A percentile compares a stretch with the other conserved stretches of the same genome.
Conservation (phyloP, 1,140 invertebrate species). For the Oncopeltus fasciatus region DNA sequence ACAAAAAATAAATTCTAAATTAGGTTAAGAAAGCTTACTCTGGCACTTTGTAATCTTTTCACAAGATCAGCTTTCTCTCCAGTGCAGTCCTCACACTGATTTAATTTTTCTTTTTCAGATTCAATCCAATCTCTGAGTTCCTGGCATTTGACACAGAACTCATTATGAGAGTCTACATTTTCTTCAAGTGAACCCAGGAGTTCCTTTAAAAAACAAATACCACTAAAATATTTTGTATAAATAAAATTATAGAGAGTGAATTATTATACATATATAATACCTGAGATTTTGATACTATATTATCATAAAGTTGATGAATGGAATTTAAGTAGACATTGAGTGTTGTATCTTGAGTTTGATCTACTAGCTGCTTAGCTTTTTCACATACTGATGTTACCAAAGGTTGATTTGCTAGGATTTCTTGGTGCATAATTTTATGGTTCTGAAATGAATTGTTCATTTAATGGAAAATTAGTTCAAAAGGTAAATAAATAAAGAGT, state of each 20-base stretch:
- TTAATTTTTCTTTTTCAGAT: slow-evolving; percentile 56
- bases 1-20: no score
- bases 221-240: not conserved
- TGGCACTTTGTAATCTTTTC: slow-evolving; percentile 27
- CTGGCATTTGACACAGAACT: slow-evolving; percentile 54
- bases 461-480: not conserved
- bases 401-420: slow-evolving; percentile 81
- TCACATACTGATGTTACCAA: slow-evolving; percentile 81
- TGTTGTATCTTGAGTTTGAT: slow-evolving; percentile 75
- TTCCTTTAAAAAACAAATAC: slow-evolving; percentile 31
- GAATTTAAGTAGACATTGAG: slow-evolving; percentile 75
- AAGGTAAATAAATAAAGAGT: not conserved
- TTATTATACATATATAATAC: slow-evolving; percentile 19
- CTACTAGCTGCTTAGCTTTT: slow-evolving; percentile 75
- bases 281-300: slow-evolving; percentile 74
- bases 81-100: slow-evolving; percentile 57
- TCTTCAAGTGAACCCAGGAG: slow-evolving; percentile 70
- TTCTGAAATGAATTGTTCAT: slow-evolving; percentile 39
- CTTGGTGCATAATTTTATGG: slow-evolving; percentile 87
- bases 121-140: slow-evolving; percentile 65
- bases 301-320: slow-evolving; percentile 76
- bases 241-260: not conserved
- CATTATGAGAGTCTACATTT: slow-evolving; percentile 72
- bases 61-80: slow-evolving; percentile 69
- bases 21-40: not conserved